Percentiles rank a stretch among this genome's conserved stretches.
These are phyloP conservation scores for Neotoma lepida DNA, from an alignment of 2,113 vertebrate species.

Conservation along the genomic window DNA sequence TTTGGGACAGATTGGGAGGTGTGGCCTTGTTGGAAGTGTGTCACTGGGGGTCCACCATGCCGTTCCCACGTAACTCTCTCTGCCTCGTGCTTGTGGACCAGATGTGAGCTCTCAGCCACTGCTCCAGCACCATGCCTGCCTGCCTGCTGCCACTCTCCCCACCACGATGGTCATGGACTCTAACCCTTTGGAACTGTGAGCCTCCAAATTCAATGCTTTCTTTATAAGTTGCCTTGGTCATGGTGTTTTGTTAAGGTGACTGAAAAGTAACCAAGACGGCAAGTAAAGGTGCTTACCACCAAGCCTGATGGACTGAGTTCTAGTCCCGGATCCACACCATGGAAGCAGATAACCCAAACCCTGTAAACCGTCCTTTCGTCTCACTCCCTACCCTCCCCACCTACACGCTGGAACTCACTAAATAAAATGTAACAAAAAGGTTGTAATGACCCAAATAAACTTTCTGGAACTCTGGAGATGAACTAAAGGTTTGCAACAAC, in stretches of 20 bases:
- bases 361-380: not conserved
- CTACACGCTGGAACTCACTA: not conserved
- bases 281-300: not conserved
- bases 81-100: too few relatives aligned
- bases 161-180: too few relatives aligned
- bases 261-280: not conserved
- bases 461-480: not conserved
- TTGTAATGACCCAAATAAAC: not conserved
- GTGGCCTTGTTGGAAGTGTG: too few relatives aligned
- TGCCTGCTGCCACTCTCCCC: too few relatives aligned
- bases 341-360: not conserved
- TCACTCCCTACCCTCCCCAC: not conserved
- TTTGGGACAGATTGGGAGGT: too few relatives aligned
- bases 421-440: not conserved
- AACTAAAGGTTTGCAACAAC: not conserved
- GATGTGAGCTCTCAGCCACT: too few relatives aligned
- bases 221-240: not conserved
- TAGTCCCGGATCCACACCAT: not conserved
- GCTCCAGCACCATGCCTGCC: too few relatives aligned
- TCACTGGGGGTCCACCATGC: too few relatives aligned
- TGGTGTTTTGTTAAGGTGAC: not conserved
- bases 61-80: too few relatives aligned
- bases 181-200: too few relatives aligned
- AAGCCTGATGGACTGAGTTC: not conserved
- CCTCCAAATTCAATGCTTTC: too few relatives aligned